Evolutionary conservation across 2,113 vertebrate species (phyloP), one percentile per base, ranked within the genome.

Genomic region (Rhizomys pruinosus): DNA sequence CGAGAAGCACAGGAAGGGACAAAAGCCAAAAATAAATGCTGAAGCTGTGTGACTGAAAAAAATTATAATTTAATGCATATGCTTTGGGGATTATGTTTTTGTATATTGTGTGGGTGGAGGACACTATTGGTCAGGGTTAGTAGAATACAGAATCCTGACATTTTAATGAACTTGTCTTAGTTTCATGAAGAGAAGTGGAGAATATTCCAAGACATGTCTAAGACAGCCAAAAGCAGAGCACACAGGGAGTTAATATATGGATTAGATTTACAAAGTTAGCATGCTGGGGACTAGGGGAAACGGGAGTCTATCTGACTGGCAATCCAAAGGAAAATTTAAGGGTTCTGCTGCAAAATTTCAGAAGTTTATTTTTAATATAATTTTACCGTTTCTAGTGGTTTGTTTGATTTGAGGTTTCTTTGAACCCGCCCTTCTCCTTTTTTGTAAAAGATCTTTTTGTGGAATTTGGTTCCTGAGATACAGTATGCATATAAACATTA

Each of bases 21-120:
- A 32, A 61, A 71, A 79, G 96, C 96, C 97, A 97, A 85, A 77
- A 91, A 44, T 47, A 96, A 94, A 96, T 84, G 94, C 95, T 96
- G 59, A 94, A 96, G 95, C 82, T 81, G 63, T 97, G 68, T 86
- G 86, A 66, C 87, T 92, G 91, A 89, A 94, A 89, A 94, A 93
- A 96, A 94, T 78, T 94, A 87, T 96, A 96, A 97, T 96, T 91
- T 89, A 97, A 96, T 90, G 87, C 95, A 96, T 61, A 94, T 97
- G 97, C 89, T 95, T 96, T 88, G 12, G 96, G 94, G 96, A 96
- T 92, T 95, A 94, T 66, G 64, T 76, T 92, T 92, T 93, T 78
- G 90, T 91, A 29, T 89, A 63, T 74, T 68, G 76, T 52, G 92
- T 77, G 93, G 92, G 93, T 7, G 47, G 76, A 55, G 87, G n/a